A percentile compares a stretch with the other conserved stretches of the same genome.
These are phyloP conservation scores for Abramis brama DNA, from an alignment of 2,113 vertebrate species.

Conservation along the genomic window DNA sequence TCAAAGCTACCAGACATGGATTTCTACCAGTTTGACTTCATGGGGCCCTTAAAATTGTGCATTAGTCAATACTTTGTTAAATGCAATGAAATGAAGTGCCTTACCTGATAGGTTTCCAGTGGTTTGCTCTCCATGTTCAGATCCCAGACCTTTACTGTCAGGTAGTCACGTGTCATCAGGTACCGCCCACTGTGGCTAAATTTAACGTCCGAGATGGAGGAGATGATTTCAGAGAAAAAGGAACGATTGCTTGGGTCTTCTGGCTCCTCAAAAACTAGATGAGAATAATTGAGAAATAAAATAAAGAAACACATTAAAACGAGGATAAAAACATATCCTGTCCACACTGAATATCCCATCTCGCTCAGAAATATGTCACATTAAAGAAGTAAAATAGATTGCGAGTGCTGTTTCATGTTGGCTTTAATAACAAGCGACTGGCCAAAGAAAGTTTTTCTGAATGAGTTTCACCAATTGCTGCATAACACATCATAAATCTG, in stretches of 20 bases:
- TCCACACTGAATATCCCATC: background rate
- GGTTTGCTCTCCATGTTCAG: conserved; percentile 92
- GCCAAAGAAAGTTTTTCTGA: conserved; percentile 4
- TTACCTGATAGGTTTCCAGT: conserved; percentile 89
- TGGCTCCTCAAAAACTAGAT: conserved; percentile 87
- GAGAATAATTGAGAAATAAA: background rate
- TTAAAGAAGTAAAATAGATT: background rate
- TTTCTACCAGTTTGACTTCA: background rate
- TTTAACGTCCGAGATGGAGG: conserved; percentile 91
- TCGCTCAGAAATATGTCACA: background rate
- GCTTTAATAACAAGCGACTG: background rate
- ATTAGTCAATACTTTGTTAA: background rate
- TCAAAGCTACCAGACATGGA: no score
- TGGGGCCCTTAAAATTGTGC: background rate
- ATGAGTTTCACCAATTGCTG: background rate
- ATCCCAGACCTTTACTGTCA: conserved; percentile 91
- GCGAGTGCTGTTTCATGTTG: background rate
- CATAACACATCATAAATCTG: background rate
- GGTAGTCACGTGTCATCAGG: conserved; percentile 91
- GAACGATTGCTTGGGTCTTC: conserved; percentile 90
- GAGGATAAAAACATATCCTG: background rate
- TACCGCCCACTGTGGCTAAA: conserved; percentile 91
- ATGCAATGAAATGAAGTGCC: background rate
- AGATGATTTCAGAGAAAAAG: conserved; percentile 93
- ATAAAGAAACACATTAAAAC: background rate